Percentiles rank a stretch among this genome's conserved stretches.
Evolutionary conservation across 2,113 vertebrate species (phyloP).

Genomic region (Nematolebias whitei): DNA sequence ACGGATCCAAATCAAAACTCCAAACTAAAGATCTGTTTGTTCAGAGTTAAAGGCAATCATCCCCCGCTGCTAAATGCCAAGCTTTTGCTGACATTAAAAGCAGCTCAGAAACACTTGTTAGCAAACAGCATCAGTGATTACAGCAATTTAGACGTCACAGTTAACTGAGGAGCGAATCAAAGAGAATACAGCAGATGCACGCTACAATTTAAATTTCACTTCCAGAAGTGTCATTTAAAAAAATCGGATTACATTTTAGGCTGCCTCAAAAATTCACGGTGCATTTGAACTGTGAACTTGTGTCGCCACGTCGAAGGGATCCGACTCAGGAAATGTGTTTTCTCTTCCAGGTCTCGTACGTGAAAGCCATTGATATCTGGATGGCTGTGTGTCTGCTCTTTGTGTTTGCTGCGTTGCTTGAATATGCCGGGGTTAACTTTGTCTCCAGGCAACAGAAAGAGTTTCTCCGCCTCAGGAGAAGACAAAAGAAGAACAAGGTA

Average conservation of each 20-base stretch:
- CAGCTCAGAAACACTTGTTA: conserved; percentile 34
- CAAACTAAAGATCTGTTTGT: background rate
- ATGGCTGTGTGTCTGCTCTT: conserved; percentile 99
- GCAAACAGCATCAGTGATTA: conserved; percentile 42
- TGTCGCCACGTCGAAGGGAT: conserved; percentile 19
- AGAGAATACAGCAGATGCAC: background rate
- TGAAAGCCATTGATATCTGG: conserved; percentile 99
- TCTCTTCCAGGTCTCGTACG: conserved; percentile 91
- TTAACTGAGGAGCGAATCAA: background rate
- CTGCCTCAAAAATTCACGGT: conserved; percentile 1
- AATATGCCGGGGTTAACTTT: conserved; percentile 98
- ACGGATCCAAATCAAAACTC: conserved; percentile 18
- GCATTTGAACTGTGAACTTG: conserved; percentile 12
- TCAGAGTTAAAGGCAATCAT: conserved; percentile 32
- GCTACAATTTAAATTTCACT: background rate
- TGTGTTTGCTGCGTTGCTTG: conserved; percentile 95
- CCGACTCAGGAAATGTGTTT: conserved; percentile 42
- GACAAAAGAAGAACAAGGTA: conserved; percentile 93
- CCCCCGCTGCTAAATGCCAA: conserved; percentile 20
- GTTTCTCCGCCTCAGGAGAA: conserved; percentile 92
- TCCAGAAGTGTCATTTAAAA: no score
- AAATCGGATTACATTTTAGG: background rate
- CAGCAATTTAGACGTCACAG: conserved; percentile 22
- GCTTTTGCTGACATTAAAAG: conserved; percentile 17
- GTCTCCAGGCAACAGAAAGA: conserved; percentile 99